phyloP scores from a whole-genome alignment of 2,888 invertebrate species.

The Phragmatobia fuliginosa region DNA sequence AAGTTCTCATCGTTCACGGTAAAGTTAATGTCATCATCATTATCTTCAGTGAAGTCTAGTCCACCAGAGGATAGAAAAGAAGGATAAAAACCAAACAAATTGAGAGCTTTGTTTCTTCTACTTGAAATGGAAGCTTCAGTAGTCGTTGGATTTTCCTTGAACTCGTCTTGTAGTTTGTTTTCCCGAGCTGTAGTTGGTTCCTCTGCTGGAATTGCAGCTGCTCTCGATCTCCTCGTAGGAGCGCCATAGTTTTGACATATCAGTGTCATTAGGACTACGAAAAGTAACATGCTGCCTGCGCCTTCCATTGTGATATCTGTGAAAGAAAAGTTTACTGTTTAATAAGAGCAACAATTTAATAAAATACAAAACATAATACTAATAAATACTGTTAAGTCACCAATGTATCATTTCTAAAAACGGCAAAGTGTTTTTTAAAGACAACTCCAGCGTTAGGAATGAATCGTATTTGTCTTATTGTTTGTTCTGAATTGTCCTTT shows the following conservation, averaged over 20 bases:
- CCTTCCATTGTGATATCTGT: conserved; percentile 64
- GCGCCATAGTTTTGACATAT: conserved; percentile 65
- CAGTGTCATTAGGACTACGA: conserved; percentile 64
- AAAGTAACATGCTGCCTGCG: conserved; percentile 61
- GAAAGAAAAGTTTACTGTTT: conserved; percentile 8
- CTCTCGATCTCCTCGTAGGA: conserved; percentile 74
- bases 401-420: not conserved
- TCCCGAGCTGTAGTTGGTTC: conserved; percentile 59
- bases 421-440: too few species aligned
- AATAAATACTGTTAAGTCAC: not conserved
- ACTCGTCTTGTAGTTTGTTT: conserved; percentile 76
- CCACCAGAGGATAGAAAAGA: conserved; percentile 81
- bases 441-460: too few species aligned
- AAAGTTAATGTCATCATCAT: conserved; percentile 81
- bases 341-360: not conserved
- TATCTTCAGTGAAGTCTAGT: conserved; percentile 79
- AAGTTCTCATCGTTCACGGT: conserved; percentile 83
- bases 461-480: too few species aligned
- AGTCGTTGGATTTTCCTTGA: conserved; percentile 72
- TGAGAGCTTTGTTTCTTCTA: conserved; percentile 82
- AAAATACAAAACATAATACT: too few species aligned
- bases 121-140: conserved; percentile 64
- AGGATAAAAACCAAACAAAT: conserved; percentile 83
- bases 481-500: too few species aligned
- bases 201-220: conserved; percentile 60